Percentiles rank a stretch among this genome's conserved stretches.
Evolutionary conservation across 2,888 invertebrate species (phyloP).

Genomic region (Orthonevra nobilis): DNA sequence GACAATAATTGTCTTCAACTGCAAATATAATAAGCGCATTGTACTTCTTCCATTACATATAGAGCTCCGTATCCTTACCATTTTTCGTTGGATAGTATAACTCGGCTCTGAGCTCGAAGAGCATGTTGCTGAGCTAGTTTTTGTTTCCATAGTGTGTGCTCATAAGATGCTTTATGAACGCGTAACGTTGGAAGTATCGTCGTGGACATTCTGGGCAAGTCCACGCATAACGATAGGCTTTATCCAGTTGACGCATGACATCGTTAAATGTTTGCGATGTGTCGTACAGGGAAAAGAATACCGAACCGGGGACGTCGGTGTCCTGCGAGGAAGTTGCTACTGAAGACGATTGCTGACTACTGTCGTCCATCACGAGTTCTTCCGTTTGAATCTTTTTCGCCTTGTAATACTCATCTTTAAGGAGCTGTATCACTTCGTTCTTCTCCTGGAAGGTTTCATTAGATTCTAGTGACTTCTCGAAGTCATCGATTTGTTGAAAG

Average conservation of each 20-base stretch:
- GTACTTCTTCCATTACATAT: background rate
- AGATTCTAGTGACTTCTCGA: constrained; percentile 23
- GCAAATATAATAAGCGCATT: background rate
- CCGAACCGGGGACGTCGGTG: background rate
- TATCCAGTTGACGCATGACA: background rate
- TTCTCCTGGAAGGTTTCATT: constrained; percentile 3
- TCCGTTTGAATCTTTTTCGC: constrained; percentile 31
- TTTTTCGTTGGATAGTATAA: background rate
- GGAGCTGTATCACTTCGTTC: constrained; percentile 15
- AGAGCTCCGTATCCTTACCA: constrained; percentile 4
- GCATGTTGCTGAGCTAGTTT: constrained; percentile 48
- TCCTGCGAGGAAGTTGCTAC: background rate
- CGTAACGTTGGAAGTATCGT: constrained; percentile 70
- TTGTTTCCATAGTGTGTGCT: constrained; percentile 57
- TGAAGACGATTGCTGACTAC: constrained; percentile 3
- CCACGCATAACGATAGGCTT: constrained; percentile 72
- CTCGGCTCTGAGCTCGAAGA: constrained; percentile 71
- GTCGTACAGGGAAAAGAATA: background rate
- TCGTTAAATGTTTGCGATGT: background rate
- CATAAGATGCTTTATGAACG: constrained; percentile 72
- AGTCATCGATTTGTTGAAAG: background rate
- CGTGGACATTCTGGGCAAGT: constrained; percentile 73
- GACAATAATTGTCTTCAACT: constrained; percentile 14
- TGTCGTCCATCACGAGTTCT: background rate
- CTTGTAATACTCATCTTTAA: constrained; percentile 41